Conservation (phyloP, 2,888 invertebrate species). For the Agrotis clavis region DNA sequence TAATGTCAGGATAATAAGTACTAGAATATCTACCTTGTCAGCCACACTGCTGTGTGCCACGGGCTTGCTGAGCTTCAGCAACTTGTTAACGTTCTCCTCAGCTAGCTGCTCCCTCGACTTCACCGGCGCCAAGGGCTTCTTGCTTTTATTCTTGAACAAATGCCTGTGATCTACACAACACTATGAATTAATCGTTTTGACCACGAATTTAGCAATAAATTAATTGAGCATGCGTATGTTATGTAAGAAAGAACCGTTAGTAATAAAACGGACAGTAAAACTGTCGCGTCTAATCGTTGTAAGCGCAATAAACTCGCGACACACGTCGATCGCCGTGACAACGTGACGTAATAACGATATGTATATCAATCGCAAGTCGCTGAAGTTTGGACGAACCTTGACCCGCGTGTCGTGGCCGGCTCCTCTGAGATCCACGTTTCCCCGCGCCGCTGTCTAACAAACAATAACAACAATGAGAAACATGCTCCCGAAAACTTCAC, state of each 20-base stretch:
- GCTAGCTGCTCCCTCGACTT: slow-evolving; percentile 72
- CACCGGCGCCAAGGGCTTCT: slow-evolving; percentile 64
- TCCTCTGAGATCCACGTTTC: slow-evolving; percentile 76
- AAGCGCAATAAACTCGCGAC: slow-evolving; percentile 37
- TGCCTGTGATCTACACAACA: slow-evolving; percentile 57
- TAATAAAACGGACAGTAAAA: slow-evolving; percentile 47
- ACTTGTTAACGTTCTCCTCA: slow-evolving; percentile 87
- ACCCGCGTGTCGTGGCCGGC: slow-evolving; percentile 70
- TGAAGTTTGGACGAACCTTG: slow-evolving; percentile 77
- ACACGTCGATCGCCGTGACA: slow-evolving; percentile 6
- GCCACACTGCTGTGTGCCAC: slow-evolving; percentile 77
- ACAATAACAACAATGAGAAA: slow-evolving; percentile 38
- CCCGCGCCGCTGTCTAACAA: slow-evolving; percentile 79
- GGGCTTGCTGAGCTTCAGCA: slow-evolving; percentile 86
- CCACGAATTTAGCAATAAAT: neutral
- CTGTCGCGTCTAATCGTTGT: slow-evolving; percentile 34
- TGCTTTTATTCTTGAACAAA: slow-evolving; percentile 70
- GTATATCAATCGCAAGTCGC: slow-evolving; percentile 30
- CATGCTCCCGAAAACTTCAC: neutral
- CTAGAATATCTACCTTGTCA: slow-evolving; percentile 81
- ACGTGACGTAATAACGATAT: slow-evolving; percentile 50
- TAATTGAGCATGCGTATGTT: neutral
- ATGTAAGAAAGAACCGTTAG: slow-evolving; percentile 35
- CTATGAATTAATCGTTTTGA: neutral
- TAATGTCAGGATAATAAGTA: neutral